Evolutionary conservation across 2,113 vertebrate species (phyloP).

Genomic region (Cynoglossus semilaevis): DNA sequence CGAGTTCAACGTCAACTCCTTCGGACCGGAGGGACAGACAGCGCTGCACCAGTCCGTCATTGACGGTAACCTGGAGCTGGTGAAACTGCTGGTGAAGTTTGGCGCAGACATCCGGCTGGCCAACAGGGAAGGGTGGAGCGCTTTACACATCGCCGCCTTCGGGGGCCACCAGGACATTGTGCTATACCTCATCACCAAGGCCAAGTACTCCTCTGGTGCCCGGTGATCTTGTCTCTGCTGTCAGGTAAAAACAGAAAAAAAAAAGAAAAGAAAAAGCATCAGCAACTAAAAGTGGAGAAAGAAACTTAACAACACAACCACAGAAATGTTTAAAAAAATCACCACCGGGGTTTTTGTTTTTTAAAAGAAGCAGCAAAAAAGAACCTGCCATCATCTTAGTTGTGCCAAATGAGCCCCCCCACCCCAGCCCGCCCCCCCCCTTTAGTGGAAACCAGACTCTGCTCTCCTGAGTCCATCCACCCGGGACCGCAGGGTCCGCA

Average conservation of each 20-base stretch:
- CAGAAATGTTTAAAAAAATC: too few relatives aligned
- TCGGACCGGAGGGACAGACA: constrained; percentile 96
- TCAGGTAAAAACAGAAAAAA: constrained; percentile 53
- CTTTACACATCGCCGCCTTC: constrained; percentile 97
- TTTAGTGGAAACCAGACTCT: constrained; percentile 70
- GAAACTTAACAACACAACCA: constrained; percentile 48
- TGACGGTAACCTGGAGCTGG: constrained; percentile 96
- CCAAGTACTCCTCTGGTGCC: constrained; percentile 91
- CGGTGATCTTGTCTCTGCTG: constrained; percentile 81
- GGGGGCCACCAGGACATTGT: constrained; percentile 99
- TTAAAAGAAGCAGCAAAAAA: constrained; percentile 7
- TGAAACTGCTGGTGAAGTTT: constrained; percentile 97
- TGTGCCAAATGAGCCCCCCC: constrained; percentile 65
- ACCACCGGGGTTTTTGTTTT: constrained; percentile 48
- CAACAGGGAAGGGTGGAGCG: constrained; percentile 98
- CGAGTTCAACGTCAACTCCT: constrained; percentile 98
- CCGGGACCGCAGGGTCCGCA: constrained; percentile 48
- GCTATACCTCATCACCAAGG: constrained; percentile 99
- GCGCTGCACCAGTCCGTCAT: constrained; percentile 97
- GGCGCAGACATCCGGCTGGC: constrained; percentile 95
- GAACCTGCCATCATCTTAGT: constrained; percentile 55
- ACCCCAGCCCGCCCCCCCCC: constrained; percentile 34
- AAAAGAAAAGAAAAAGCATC: constrained; percentile 18
- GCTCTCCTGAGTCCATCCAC: constrained; percentile 55
- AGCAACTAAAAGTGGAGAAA: constrained; percentile 28